Evolutionary conservation across 2,797 vertebrate genomes (phyloP), one percentile per base, ranked within the genome.

Genomic region (Nyctibius grandis): DNA sequence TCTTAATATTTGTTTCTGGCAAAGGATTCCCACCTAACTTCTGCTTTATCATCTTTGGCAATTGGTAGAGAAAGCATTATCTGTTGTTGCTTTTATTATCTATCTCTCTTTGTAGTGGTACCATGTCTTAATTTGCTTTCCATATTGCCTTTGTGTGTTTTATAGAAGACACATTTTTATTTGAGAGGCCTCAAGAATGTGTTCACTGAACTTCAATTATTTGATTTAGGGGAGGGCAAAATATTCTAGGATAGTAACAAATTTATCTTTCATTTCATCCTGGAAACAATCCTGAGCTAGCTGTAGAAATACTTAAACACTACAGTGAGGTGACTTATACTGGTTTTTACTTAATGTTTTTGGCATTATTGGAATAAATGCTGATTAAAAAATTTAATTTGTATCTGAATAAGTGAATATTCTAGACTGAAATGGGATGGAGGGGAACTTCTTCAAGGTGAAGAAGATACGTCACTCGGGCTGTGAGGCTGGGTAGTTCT

Each of bases 381-480:
- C 31, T 33, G 12, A 63, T 80, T 73, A 14, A 56, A 67, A 91
- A 72, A 9, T 18, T 59, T 48, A 50, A 19, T 48, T 48, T 68
- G 4, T 73, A 20, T 38, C 23, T 73, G 40, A 59, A 20, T 65
- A 25, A 34, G 9, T 48, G n/a, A 89, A 34, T 70, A 20, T 61
- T 84, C n/a, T 59, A 15, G 25, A 53, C 22, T 77, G 33, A 44
- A 60, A 51, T 36, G n/a, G 6, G 8, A 28, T 59, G 40, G 51
- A 64, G 29, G 48, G 20, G 74, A 67, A 22, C 11, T 6, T 63
- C 63, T 68, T 65, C 23, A 50, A 54, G 42, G 20, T 31, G 33
- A 51, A 67, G 56, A 59, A 26, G 29, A 9, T 34, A 5, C 0
- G 2, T 51, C 9, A 5, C 11, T 50, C 0, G 0, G 17, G 57